Evolutionary conservation across 2,113 vertebrate genomes (phyloP).

Genomic region (Rhagologus leucostigma): DNA sequence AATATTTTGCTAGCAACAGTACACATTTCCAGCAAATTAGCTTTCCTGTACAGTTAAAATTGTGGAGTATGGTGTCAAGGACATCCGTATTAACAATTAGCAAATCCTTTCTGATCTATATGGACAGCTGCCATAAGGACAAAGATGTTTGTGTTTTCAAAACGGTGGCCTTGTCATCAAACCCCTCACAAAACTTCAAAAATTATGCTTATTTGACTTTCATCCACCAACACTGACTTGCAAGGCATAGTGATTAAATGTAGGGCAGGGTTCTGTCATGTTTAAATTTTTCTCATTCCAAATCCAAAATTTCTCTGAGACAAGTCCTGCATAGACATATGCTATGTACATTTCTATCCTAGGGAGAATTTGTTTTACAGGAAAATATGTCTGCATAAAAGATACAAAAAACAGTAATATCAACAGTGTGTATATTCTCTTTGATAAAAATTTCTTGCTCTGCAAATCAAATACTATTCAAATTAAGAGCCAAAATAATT

Average conservation of each 20-base stretch:
- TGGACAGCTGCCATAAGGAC: neutral
- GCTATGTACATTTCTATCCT: neutral
- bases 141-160: neutral
- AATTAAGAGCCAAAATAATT: neutral
- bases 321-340: neutral
- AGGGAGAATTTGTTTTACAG: neutral
- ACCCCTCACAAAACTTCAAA: neutral
- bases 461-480: neutral
- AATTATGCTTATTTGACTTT: neutral
- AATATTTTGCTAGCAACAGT: neutral
- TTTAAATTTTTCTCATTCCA: neutral
- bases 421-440: neutral
- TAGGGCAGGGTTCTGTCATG: neutral
- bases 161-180: neutral
- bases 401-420: neutral
- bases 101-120: neutral
- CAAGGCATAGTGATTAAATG: neutral
- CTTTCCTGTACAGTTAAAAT: neutral
- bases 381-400: neutral
- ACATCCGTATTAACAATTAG: neutral
- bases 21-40: neutral
- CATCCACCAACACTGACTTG: neutral
- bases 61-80: neutral
- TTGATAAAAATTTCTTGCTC: neutral
- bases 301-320: neutral